Evolutionary conservation across 1,140 invertebrate species (phyloP), one percentile per base, ranked within the genome.

Genomic region (Zaprionus davidi): DNA sequence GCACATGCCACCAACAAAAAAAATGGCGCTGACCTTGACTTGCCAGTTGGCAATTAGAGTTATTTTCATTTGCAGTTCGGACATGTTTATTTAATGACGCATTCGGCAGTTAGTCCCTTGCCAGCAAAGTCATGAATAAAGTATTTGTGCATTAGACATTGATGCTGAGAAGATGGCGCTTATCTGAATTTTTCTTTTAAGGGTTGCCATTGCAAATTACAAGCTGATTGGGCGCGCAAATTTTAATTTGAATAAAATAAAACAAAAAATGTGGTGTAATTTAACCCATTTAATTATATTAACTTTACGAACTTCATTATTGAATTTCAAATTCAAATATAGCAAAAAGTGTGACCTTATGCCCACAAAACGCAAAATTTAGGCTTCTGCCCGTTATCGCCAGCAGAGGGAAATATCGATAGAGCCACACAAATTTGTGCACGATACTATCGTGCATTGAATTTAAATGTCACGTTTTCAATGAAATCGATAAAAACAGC

Each of bases 1-100:
- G 74, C 78, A 84, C 83, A 76, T 85, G 78, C 65, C 62, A 56
- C 22, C 38, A 31, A 53, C 36, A 57, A 62, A 51, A 66, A 66
- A 55, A 55, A 53, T 46, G 41, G 41, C n/a, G 41, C 63, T 71
- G 83, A 82, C 83, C 83, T 86, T 86, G 80, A 78, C 71, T 78
- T 68, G 65, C 59, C 77, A 69, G 65, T 49, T 77, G 65, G 28
- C 80, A 88, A 86, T 86, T 86, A 83, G 78, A 87, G 83, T 88
- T 87, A 88, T 88, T 83, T 88, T 80, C 49, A 78, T 71, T 88
- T 74, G 78, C 56, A 72, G 58, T 46, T 72, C 34, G 58, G 63
- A 83, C 66, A 69, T 75, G 67, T 79, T 75, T 72, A 26, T 76
- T 64, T 58, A 66, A 76, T 46, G 44, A 60, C 66, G 28, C 66